Conservation (phyloP, 2,113 vertebrate genomes). For the Columba livia region DNA sequence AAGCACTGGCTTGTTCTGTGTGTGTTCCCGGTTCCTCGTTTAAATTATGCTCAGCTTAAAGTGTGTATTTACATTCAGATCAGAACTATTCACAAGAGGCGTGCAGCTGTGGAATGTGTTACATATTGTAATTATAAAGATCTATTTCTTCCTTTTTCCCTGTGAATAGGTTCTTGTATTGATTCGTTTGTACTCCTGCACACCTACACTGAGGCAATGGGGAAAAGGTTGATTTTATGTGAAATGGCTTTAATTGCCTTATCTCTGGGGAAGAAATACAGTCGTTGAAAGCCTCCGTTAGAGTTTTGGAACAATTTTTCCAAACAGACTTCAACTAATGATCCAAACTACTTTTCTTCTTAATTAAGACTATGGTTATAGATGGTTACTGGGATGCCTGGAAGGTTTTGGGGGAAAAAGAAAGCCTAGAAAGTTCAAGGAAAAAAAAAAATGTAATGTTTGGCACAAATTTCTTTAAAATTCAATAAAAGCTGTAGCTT, state of each 20-base stretch:
- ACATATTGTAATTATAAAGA: constrained; percentile 59
- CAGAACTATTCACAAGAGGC: constrained; percentile 39
- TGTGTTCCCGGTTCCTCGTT: constrained; percentile 21
- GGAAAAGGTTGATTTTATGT: constrained; percentile 65
- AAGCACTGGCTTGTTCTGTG: background rate
- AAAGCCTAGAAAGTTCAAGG: background rate
- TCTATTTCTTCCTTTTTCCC: constrained; percentile 16
- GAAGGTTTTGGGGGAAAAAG: background rate
- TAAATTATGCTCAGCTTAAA: constrained; percentile 42
- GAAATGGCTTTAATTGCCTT: constrained; percentile 73
- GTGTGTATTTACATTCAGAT: constrained; percentile 49
- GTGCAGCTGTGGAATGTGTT: constrained; percentile 24
- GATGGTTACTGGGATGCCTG: background rate
- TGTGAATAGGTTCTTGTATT: constrained; percentile 54
- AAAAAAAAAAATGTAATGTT: background rate
- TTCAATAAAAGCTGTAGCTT: background rate
- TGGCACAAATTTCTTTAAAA: background rate
- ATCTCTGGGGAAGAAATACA: constrained; percentile 65
- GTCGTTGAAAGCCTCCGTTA: constrained; percentile 63
- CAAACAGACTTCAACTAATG: constrained; percentile 33
- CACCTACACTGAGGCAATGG: constrained; percentile 33
- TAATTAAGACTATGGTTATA: constrained; percentile 35
- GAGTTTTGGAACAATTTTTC: constrained; percentile 45
- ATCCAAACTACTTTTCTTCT: constrained; percentile 4
- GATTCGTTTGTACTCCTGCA: constrained; percentile 59